Evolutionary conservation across 2,113 vertebrate genomes (phyloP).

Genomic region (Rhea americana): DNA sequence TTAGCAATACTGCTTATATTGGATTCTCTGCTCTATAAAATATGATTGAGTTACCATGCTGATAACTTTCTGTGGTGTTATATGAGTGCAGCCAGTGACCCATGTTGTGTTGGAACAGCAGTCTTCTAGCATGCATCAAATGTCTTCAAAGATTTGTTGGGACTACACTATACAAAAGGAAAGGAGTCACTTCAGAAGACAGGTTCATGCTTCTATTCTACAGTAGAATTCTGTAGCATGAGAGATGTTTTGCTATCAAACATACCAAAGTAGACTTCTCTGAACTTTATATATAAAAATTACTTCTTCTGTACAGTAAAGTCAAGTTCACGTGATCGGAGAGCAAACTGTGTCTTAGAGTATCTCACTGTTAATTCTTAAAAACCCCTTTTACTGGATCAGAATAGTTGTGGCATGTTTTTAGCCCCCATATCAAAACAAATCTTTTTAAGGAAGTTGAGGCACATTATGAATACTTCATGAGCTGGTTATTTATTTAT

Average conservation of each 20-base stretch:
- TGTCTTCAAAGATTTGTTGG: not conserved
- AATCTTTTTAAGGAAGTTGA: constrained; percentile 34
- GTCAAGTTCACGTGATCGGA: not conserved
- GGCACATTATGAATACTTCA: constrained; percentile 75
- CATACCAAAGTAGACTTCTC: not conserved
- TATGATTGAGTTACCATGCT: not conserved
- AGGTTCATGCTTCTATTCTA: not conserved
- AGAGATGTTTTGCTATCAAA: not conserved
- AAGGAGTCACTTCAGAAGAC: not conserved
- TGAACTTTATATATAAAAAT: not conserved
- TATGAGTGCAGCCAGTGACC: not conserved
- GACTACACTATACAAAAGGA: not conserved
- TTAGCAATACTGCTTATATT: not conserved
- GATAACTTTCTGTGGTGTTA: not conserved
- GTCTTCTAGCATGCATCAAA: not conserved
- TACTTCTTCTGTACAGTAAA: not conserved
- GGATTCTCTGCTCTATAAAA: not conserved
- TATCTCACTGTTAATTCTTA: not conserved
- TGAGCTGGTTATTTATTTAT: constrained; percentile 77
- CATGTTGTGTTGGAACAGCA: rapidly evolving
- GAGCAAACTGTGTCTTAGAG: not conserved
- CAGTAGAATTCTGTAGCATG: not conserved
- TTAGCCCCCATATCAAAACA: not conserved
- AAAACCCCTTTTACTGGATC: not conserved
- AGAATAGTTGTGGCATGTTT: not conserved